These are phyloP conservation scores for Drosophila peninsularis DNA, from an alignment of 2,888 invertebrate species.

Conservation along the genomic window DNA sequence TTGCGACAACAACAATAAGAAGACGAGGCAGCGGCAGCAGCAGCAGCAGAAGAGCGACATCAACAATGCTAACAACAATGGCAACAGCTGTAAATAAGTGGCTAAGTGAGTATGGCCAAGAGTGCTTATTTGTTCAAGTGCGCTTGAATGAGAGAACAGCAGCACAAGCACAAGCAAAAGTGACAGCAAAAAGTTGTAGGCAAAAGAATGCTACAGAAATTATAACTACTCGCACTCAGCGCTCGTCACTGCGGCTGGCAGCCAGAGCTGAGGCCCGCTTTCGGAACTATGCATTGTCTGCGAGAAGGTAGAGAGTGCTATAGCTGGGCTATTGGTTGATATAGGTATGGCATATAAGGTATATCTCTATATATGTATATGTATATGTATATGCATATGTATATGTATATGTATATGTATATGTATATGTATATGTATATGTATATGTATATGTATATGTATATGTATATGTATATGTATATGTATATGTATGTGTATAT, in stretches of 20 bases:
- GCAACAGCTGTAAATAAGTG: constrained; percentile 64
- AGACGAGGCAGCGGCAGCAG: background rate
- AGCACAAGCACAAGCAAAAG: constrained; percentile 33
- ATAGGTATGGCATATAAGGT: too few species aligned
- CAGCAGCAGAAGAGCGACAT: constrained; percentile 7
- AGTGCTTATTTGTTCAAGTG: constrained; percentile 69
- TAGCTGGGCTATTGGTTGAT: too few species aligned
- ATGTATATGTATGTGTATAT: too few species aligned
- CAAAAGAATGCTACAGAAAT: constrained; percentile 46
- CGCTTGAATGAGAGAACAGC: constrained; percentile 64
- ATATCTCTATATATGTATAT: too few species aligned
- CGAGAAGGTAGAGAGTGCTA: too few species aligned
- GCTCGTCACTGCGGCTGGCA: constrained; percentile 1
- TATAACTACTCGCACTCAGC: constrained; percentile 31
- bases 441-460: too few species aligned
- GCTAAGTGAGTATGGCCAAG: constrained; percentile 67
- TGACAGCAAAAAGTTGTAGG: constrained; percentile 52
- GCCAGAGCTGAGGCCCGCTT: background rate
- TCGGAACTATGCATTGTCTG: constrained; percentile 3
- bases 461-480: too few species aligned
- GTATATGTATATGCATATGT: too few species aligned
- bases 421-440: too few species aligned
- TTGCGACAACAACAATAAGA: constrained; percentile 26
- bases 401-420: too few species aligned
- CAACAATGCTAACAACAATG: constrained; percentile 54